A percentile compares a stretch with the other conserved stretches of the same genome.
These are phyloP conservation scores for Siniperca undulata DNA, from an alignment of 2,797 vertebrate genomes.

Conservation along the genomic window DNA sequence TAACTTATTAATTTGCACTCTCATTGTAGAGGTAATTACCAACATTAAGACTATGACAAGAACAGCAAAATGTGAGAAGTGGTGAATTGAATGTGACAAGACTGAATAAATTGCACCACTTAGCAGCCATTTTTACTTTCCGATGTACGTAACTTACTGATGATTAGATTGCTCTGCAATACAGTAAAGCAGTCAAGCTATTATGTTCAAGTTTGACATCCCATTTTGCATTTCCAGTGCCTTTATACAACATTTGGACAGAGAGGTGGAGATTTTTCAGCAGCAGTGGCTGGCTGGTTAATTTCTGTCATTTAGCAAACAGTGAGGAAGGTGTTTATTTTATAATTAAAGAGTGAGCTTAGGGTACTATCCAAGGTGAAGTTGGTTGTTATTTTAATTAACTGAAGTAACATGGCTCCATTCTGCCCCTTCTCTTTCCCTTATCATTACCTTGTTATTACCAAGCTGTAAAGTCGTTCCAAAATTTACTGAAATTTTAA, in stretches of 20 bases:
- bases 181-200: conserved; percentile 42
- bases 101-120: conserved; percentile 64
- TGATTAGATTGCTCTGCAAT: conserved; percentile 48
- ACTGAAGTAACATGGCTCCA: not conserved
- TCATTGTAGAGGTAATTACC: conserved; percentile 48
- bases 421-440: not conserved
- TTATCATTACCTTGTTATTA: too few relatives aligned
- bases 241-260: conserved; percentile 21
- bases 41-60: conserved; percentile 37
- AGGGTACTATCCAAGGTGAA: conserved; percentile 6
- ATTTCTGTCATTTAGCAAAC: conserved; percentile 19
- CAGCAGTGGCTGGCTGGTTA: not conserved
- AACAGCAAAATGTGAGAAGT: conserved; percentile 42
- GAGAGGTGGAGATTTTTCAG: not conserved
- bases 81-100: conserved; percentile 60
- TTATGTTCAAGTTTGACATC: conserved; percentile 41
- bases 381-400: not conserved
- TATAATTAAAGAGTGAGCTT: conserved; percentile 10
- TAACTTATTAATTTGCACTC: conserved; percentile 35
- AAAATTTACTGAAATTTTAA: too few relatives aligned
- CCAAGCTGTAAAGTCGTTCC: too few relatives aligned
- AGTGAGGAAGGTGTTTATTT: conserved; percentile 5
- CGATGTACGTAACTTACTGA: conserved; percentile 37
- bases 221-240: conserved; percentile 20
- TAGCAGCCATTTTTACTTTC: conserved; percentile 46